These are phyloP conservation scores for Coecobrya sp. DNA, from an alignment of 2,888 invertebrate genomes.

Conservation along the genomic window DNA sequence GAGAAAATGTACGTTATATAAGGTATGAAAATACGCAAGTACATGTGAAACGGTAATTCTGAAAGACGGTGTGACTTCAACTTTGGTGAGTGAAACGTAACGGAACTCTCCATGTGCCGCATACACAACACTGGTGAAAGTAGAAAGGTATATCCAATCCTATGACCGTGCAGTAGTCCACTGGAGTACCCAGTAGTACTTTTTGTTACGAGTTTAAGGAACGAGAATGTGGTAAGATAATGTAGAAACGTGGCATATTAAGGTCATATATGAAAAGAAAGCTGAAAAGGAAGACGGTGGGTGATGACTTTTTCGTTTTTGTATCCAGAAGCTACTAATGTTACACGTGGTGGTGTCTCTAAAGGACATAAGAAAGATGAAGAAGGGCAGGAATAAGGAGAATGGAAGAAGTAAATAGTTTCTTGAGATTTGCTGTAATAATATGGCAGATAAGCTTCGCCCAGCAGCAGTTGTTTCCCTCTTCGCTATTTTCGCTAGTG, in stretches of 20 bases:
- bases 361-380: conserved; percentile 7
- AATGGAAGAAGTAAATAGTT: conserved; percentile 53
- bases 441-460: conserved; percentile 16
- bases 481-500: not conserved
- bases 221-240: conserved; percentile 43
- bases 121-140: too few relatives aligned
- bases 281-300: not conserved
- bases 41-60: too few relatives aligned
- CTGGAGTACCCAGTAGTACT: too few relatives aligned
- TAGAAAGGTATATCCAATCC: too few relatives aligned
- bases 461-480: conserved; percentile 25
- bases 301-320: conserved; percentile 34
- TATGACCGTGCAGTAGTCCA: too few relatives aligned
- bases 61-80: too few relatives aligned
- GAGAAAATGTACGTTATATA: too few relatives aligned
- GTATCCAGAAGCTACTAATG: conserved; percentile 17
- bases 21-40: too few relatives aligned
- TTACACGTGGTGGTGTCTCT: conserved; percentile 25
- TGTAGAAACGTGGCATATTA: conserved; percentile 40
- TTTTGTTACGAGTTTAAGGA: not conserved
- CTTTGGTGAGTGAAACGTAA: too few relatives aligned
- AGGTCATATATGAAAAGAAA: conserved; percentile 24
- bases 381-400: not conserved
- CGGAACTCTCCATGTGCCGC: too few relatives aligned
- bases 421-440: conserved; percentile 63